These are phyloP conservation scores for Tautogolabrus adspersus DNA, from an alignment of 2,113 vertebrate genomes.

Conservation along the genomic window DNA sequence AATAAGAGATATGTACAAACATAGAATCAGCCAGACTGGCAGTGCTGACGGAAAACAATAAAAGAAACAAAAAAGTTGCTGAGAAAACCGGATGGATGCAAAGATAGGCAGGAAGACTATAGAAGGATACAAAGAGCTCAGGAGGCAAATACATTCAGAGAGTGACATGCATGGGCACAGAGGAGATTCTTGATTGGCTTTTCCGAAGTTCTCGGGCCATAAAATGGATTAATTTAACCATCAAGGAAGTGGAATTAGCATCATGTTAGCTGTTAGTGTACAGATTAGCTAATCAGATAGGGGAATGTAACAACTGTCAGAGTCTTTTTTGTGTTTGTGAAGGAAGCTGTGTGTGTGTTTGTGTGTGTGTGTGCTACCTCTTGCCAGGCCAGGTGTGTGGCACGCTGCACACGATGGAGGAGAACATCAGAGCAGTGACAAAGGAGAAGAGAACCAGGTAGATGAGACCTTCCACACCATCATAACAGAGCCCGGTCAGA, in stretches of 20 bases:
- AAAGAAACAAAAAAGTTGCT: slow-evolving; percentile 38
- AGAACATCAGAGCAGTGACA: slow-evolving; percentile 98
- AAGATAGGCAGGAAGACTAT: slow-evolving; percentile 62
- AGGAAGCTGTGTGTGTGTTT: slow-evolving; percentile 7
- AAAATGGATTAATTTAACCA: slow-evolving; percentile 29
- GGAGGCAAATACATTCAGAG: slow-evolving; percentile 47
- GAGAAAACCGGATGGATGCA: slow-evolving; percentile 64
- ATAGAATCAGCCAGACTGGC: slow-evolving; percentile 45
- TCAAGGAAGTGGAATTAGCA: slow-evolving; percentile 24
- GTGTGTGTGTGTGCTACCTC: slow-evolving; percentile 84
- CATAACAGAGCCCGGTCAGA: slow-evolving; percentile 95
- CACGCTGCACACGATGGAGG: slow-evolving; percentile 96
- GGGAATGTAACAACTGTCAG: slow-evolving; percentile 1
- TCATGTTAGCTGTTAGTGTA: slow-evolving; percentile 60
- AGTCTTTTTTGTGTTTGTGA: neutral
- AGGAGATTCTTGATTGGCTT: slow-evolving; percentile 17
- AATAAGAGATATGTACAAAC: slow-evolving; percentile 56
- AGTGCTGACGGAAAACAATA: slow-evolving; percentile 37
- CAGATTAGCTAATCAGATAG: slow-evolving; percentile 16
- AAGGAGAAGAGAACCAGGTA: slow-evolving; percentile 99
- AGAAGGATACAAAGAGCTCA: slow-evolving; percentile 51
- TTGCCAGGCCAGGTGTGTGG: slow-evolving; percentile 98
- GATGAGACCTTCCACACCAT: slow-evolving; percentile 97
- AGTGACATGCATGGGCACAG: slow-evolving; percentile 58
- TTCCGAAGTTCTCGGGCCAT: slow-evolving; percentile 19